phyloP scores from a whole-genome alignment of 2,888 invertebrate genomes.

The Myathropa florea region DNA sequence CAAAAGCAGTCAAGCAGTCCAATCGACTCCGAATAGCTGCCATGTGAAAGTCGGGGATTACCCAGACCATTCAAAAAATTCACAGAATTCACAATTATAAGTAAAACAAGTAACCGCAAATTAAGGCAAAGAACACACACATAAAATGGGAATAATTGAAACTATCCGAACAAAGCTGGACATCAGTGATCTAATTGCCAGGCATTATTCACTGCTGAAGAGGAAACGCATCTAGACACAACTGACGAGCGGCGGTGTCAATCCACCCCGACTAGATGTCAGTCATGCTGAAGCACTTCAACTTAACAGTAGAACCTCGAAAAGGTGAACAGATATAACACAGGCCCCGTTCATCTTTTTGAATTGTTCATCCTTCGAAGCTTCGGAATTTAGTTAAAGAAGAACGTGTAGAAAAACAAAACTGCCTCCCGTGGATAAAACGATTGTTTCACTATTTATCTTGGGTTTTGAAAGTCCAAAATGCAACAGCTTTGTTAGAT shows the following conservation, averaged over 20 bases:
- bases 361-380: too few species aligned
- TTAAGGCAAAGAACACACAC: background rate
- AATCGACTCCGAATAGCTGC: background rate
- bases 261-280: conserved; percentile 8
- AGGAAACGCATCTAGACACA: background rate
- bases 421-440: too few species aligned
- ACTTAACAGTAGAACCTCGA: too few species aligned
- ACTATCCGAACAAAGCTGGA: conserved; percentile 16
- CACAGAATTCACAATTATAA: background rate
- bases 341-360: too few species aligned
- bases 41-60: background rate
- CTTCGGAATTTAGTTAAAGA: too few species aligned
- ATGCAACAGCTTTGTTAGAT: too few species aligned
- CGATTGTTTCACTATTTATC: too few species aligned
- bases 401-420: too few species aligned
- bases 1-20: background rate
- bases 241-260: conserved; percentile 15
- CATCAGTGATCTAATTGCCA: conserved; percentile 58
- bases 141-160: background rate
- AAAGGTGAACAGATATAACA: too few species aligned
- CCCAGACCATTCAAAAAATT: background rate
- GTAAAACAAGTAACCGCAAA: background rate
- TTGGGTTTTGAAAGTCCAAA: too few species aligned
- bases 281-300: background rate
- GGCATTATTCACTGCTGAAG: background rate